Conservation (phyloP, 2,797 vertebrate genomes). For the Lates japonicus region DNA sequence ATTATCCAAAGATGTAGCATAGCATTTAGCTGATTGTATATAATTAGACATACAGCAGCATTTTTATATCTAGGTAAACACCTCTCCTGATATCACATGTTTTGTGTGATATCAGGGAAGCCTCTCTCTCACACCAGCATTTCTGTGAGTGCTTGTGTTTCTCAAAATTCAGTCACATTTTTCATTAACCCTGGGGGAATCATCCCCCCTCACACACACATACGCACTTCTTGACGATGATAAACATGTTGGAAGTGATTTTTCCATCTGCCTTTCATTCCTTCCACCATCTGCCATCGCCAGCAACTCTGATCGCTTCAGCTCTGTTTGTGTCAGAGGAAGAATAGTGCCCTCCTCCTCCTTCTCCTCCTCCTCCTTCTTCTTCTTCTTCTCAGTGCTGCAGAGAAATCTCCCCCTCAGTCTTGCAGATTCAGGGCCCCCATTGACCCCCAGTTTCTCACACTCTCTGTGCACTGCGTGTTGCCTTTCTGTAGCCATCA, state of each 20-base stretch:
- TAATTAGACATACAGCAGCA: too few species aligned
- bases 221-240: slow-evolving; percentile 62
- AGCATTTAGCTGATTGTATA: neutral
- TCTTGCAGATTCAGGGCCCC: slow-evolving; percentile 10
- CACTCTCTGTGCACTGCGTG: neutral
- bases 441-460: neutral
- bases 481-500: neutral
- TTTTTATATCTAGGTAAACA: neutral
- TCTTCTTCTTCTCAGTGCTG: slow-evolving; percentile 11
- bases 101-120: neutral
- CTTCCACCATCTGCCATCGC: slow-evolving; percentile 69
- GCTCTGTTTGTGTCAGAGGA: slow-evolving; percentile 44
- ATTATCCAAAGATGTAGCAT: neutral
- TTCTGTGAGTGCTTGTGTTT: slow-evolving; percentile 33
- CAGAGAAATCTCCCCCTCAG: slow-evolving; percentile 5
- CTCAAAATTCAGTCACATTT: slow-evolving; percentile 61
- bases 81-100: neutral
- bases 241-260: slow-evolving; percentile 76
- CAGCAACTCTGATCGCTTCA: slow-evolving; percentile 60
- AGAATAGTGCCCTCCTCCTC: slow-evolving; percentile 44
- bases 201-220: slow-evolving; percentile 4
- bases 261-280: slow-evolving; percentile 80
- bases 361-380: slow-evolving; percentile 8
- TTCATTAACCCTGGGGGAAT: slow-evolving; percentile 60
- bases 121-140: neutral